Evolutionary conservation across 2,888 invertebrate species (phyloP), one percentile per base, ranked within the genome.

Genomic region (Acleris literana): DNA sequence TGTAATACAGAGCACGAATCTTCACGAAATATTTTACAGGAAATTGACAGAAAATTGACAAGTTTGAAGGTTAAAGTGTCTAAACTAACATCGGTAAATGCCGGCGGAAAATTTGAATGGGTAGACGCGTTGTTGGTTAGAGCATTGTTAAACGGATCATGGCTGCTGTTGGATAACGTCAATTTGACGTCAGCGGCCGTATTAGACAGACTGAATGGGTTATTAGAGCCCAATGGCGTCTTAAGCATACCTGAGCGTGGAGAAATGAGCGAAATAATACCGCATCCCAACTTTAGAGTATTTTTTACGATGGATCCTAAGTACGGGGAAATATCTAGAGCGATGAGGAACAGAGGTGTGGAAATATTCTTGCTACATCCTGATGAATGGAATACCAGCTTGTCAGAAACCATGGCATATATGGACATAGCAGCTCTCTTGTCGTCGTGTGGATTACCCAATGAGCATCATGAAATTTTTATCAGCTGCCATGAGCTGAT

Each of bases 261-360:
- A 4, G 96, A 97, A 29, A 86, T 95, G 62, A 96, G 96, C 55
- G 93, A 95, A 69, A 95, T 99, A 20, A 94, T 86, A 75, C 98
- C 99, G 1, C 98, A 99, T 84, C 93, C 95, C 11, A 95, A 98
- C 81, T 99, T 99, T 84, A 95, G 99, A 72, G 94, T 99, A 48
- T 98, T 99, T 81, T 94, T 99, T 69, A 96, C 98, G 0, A 97
- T 99, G 95, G 97, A 99, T 88, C 97, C 99, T 0, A 96, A 95
- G 78, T 96, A 97, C 87, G 99, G 99, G 0, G 98, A 99, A 87
- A 96, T 99, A 71, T 99, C 99, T 0, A 94, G 97, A 74, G 99
- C 99, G 0, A 99, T 99, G 99, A 94, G 99, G 68, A 99, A 99
- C 86, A 94, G 99, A 78, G 99, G 99, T 3, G 95, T 99, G 0